Conservation (phyloP, 2,113 vertebrate species). For the Gavia stellata region DNA sequence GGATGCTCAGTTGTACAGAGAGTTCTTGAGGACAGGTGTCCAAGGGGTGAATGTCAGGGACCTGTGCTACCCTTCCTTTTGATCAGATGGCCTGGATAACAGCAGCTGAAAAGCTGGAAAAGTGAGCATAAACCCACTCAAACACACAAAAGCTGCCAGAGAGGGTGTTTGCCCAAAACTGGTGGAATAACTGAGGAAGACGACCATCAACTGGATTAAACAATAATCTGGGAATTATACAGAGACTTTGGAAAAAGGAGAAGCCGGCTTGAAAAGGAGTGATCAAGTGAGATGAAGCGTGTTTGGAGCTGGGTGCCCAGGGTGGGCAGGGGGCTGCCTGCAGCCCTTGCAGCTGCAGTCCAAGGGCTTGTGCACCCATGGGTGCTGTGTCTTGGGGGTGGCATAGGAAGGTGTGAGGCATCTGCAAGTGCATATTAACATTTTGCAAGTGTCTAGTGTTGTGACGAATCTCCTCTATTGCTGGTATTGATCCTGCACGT, state of each 20-base stretch:
- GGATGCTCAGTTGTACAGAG: neutral
- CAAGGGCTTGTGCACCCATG: fast-evolving
- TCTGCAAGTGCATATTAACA: neutral
- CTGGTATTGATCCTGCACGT: neutral
- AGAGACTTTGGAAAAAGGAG: neutral
- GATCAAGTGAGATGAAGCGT: fast-evolving
- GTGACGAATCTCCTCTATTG: neutral
- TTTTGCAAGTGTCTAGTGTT: neutral
- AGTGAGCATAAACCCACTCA: neutral
- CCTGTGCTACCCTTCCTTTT: neutral
- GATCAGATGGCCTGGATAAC: neutral
- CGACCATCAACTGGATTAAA: neutral
- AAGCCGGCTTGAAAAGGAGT: neutral
- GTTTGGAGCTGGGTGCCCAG: fast-evolving
- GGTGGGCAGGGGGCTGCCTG: neutral
- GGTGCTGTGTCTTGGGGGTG: neutral
- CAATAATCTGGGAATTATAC: neutral
- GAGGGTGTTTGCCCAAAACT: neutral
- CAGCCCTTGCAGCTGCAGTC: fast-evolving
- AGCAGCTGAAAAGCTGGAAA: neutral
- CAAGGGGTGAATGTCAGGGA: neutral
- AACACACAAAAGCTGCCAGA: neutral
- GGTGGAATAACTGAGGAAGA: neutral
- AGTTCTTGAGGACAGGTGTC: neutral
- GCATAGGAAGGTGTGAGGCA: neutral